Conservation (phyloP, 2,797 vertebrate species). For the Epinephelus awoara region DNA sequence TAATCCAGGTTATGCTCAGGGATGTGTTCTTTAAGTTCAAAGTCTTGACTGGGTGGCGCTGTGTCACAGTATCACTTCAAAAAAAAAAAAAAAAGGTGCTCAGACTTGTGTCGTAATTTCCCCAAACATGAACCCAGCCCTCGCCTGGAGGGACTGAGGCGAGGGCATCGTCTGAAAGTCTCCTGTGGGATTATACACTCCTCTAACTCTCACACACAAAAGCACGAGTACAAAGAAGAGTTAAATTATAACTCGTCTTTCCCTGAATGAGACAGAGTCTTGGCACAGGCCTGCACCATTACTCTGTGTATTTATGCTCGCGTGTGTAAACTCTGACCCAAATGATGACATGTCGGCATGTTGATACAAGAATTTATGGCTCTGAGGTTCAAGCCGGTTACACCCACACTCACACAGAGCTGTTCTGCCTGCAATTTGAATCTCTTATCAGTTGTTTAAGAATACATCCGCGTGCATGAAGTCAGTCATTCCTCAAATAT, state of each 20-base stretch:
- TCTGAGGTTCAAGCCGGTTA: neutral
- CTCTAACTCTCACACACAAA: neutral
- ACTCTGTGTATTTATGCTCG: conserved; percentile 4
- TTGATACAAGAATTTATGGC: conserved; percentile 41
- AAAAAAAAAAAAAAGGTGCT: neutral
- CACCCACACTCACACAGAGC: conserved; percentile 7
- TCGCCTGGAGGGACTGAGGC: neutral
- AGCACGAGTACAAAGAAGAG: neutral
- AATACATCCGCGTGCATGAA: too few relatives aligned
- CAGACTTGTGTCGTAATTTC: neutral
- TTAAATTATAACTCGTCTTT: conserved; percentile 23
- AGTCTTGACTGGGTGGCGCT: too few relatives aligned
- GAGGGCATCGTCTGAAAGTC: neutral
- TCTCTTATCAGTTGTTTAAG: neutral
- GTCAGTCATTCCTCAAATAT: neutral
- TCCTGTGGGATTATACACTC: neutral
- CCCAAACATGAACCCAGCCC: neutral
- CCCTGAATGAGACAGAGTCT: conserved; percentile 6
- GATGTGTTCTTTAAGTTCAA: neutral
- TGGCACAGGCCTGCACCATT: conserved; percentile 41
- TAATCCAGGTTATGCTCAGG: neutral
- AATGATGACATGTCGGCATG: neutral
- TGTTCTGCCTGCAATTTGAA: neutral
- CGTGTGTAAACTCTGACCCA: conserved; percentile 42
- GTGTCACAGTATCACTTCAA: neutral